These are phyloP conservation scores for Corvus moneduloides DNA, from an alignment of 2,113 vertebrate species.

Conservation along the genomic window DNA sequence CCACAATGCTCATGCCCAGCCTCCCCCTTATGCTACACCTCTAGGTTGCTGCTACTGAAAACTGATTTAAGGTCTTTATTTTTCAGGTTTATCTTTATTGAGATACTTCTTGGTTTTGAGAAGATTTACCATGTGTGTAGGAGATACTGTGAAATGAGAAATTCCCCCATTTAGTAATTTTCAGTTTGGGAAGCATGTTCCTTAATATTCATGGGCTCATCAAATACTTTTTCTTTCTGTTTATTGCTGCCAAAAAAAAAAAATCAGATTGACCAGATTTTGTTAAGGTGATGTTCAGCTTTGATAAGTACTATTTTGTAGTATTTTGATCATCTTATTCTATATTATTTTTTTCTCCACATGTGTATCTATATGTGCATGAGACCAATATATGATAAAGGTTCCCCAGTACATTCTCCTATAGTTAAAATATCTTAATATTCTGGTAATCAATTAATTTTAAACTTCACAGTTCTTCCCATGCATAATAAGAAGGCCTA, in stretches of 20 bases:
- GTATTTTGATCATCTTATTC: neutral
- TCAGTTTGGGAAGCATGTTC: neutral
- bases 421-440: neutral
- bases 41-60: neutral
- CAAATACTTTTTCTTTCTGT: neutral
- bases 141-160: neutral
- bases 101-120: neutral
- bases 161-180: neutral
- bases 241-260: neutral
- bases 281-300: neutral
- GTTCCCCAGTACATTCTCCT: neutral
- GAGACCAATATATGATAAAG: neutral
- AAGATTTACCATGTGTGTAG: neutral
- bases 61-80: neutral
- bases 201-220: neutral
- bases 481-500: neutral
- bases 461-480: neutral
- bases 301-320: neutral
- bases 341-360: neutral
- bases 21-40: neutral
- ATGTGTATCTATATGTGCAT: neutral
- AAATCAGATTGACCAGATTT: neutral
- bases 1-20: accelerated
- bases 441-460: neutral
- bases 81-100: neutral